Percentiles rank a stretch among this genome's conserved stretches.
These are phyloP conservation scores for Sprattus sprattus DNA, from an alignment of 2,113 vertebrate species.

Conservation along the genomic window DNA sequence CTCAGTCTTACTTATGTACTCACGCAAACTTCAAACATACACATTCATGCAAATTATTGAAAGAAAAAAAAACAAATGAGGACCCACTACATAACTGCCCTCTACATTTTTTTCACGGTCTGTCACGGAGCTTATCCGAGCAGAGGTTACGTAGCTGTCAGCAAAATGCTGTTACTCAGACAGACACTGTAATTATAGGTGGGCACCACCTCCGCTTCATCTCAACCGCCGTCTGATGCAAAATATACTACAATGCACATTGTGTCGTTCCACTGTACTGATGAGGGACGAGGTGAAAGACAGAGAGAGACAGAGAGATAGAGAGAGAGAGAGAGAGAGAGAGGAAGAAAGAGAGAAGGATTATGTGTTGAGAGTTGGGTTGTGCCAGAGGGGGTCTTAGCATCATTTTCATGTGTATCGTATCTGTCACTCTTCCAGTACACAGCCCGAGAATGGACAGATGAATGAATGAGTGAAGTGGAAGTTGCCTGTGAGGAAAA, in stretches of 20 bases:
- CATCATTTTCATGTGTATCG: conserved; percentile 41
- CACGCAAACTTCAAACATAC: neutral
- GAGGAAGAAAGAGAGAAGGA: neutral
- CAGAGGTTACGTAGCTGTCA: neutral
- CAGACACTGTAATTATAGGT: conserved; percentile 2
- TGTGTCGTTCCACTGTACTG: neutral
- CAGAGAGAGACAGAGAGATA: neutral
- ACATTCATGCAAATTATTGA: neutral
- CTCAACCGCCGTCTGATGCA: neutral
- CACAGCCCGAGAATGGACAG: neutral
- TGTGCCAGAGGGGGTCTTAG: neutral
- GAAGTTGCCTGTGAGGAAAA: neutral
- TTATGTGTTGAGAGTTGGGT: neutral
- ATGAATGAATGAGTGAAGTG: neutral
- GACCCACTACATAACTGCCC: neutral
- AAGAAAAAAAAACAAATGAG: neutral
- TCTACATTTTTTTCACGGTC: neutral
- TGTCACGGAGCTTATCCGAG: neutral
- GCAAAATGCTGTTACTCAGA: neutral
- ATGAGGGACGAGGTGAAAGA: neutral
- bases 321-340: neutral
- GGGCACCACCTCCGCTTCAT: neutral
- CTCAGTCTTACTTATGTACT: neutral
- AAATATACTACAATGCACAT: neutral
- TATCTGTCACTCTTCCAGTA: neutral